Base-by-base conservation (phyloP, 2,113 vertebrate species). In the Sylvia atricapilla region DNA sequence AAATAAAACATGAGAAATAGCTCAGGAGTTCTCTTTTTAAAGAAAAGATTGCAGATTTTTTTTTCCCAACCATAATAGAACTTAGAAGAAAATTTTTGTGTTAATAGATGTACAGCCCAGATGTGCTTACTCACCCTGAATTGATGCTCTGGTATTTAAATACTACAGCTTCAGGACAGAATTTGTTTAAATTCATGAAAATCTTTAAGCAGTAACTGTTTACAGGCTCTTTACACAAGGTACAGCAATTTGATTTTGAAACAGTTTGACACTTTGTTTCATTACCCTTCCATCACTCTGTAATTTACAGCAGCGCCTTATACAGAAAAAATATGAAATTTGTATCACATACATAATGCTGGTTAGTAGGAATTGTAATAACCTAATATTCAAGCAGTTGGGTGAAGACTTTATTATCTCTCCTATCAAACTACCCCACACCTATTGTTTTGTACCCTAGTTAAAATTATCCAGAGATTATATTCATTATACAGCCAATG, bases 141-240 rank as follows among this genome's bases (percentile, higher is more conserved):
- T 5, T 94, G 83, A 96, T 44, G 17, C 16, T 93, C 66, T 84
- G 83, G 47, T 33, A 84, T 75, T 82, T 76, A 96, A 85, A 94
- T 87, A 66, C 47, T 58, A 60, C 31, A 70, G 9, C 63, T 93
- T 93, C 85, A 92, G 66, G 84, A 73, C 77, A 81, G 24, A 87
- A 43, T 52, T 82, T 35, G 41, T 94, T 90, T 95, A 76, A 87
- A 55, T 68, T 92, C 30, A 89, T 84, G 6, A 87, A 95, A 93
- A 89, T 28, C 28, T 87, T 92, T 92, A 37, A 82, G 44, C 43
- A 82, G 59, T n/a, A 47, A 11, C 24, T 67, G 43, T 62, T 80
- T 81, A 84, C 58, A 91, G 35, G 10, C 4, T 37, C 25, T 37
- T 96, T 89, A 55, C 19, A 90, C 53, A 90, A 89, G 25, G 39